Percentiles rank a stretch among this genome's conserved stretches.
Evolutionary conservation across 2,113 vertebrate genomes (phyloP).

Genomic region (Dasypus novemcinctus): DNA sequence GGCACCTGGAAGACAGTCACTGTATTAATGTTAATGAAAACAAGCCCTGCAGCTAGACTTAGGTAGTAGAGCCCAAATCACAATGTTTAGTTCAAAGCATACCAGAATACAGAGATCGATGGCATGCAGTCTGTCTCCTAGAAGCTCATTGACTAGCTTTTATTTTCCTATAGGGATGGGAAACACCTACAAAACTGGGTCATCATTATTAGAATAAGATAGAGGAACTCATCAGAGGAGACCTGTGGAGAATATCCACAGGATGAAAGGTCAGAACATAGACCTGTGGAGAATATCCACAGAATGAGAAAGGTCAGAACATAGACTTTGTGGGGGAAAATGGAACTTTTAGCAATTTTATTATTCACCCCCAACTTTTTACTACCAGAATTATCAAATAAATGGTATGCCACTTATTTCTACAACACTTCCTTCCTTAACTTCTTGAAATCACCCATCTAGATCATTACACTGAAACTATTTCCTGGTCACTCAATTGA

Average conservation of each 20-base stretch:
- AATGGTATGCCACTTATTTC: background rate
- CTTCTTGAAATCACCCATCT: background rate
- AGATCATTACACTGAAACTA: background rate
- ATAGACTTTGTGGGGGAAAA: background rate
- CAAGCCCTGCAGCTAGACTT: conserved; percentile 13
- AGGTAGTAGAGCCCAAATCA: background rate
- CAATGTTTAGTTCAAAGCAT: background rate
- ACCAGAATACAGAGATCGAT: background rate
- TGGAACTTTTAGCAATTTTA: background rate
- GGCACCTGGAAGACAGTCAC: conserved; percentile 43
- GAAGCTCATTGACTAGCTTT: background rate
- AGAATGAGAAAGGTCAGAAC: background rate
- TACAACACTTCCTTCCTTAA: background rate
- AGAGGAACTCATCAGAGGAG: background rate
- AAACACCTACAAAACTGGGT: background rate
- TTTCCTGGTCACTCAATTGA: background rate
- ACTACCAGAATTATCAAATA: background rate
- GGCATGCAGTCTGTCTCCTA: background rate
- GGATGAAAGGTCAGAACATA: background rate
- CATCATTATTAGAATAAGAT: background rate
- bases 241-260: background rate
- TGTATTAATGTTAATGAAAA: conserved; percentile 58
- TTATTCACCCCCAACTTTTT: background rate
- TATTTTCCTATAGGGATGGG: background rate
- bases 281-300: background rate